phyloP scores from a whole-genome alignment of 2,113 vertebrate genomes.

The Laticauda laticaudata region DNA sequence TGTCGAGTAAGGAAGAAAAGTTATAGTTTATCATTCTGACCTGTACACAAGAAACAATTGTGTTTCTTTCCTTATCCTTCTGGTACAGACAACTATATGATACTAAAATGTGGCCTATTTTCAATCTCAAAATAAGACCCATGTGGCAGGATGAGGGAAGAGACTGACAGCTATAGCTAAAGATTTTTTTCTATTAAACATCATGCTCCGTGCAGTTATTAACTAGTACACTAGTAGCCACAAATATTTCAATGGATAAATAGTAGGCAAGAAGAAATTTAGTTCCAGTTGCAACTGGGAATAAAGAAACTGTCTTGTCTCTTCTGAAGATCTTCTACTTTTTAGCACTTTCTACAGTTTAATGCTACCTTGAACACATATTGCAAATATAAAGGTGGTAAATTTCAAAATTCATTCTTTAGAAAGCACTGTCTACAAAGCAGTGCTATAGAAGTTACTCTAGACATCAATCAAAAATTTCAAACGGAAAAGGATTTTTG shows the following conservation, averaged over 20 bases:
- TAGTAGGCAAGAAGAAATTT: neutral
- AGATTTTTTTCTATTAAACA: neutral
- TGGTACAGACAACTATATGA: neutral
- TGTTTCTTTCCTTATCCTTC: neutral
- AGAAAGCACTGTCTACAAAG: conserved; percentile 71
- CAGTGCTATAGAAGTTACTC: conserved; percentile 73
- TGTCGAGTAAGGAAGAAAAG: neutral
- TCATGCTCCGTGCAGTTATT: neutral
- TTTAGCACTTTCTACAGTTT: conserved; percentile 62
- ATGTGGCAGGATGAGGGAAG: neutral
- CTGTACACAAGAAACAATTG: neutral
- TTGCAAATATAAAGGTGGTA: conserved; percentile 72
- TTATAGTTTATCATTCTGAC: neutral
- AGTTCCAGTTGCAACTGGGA: conserved; percentile 41
- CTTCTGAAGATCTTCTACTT: neutral
- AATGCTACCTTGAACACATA: conserved; percentile 52
- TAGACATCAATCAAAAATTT: conserved; percentile 77
- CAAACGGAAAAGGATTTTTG: conserved; percentile 72
- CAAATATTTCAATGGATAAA: neutral
- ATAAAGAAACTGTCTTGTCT: conserved; percentile 28
- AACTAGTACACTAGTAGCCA: neutral
- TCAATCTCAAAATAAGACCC: neutral
- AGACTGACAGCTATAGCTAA: neutral
- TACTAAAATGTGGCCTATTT: neutral
- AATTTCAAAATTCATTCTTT: conserved; percentile 77